phyloP scores from a whole-genome alignment of 2,888 invertebrate genomes.

The Scaptomyza caliginosa region DNA sequence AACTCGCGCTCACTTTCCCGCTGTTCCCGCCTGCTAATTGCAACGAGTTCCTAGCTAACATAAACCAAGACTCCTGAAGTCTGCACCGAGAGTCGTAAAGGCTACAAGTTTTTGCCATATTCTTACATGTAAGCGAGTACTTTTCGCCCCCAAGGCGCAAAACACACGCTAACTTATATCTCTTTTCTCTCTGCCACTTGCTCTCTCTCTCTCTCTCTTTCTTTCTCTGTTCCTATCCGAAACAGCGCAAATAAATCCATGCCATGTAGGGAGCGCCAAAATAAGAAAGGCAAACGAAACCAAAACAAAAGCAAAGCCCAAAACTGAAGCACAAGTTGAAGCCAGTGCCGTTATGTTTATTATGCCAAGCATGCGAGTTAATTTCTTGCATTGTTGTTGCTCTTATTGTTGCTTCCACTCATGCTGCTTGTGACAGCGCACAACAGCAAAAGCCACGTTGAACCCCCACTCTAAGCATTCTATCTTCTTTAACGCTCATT shows the following conservation, averaged over 20 bases:
- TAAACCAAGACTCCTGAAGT: neutral
- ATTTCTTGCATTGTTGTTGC: constrained; percentile 58
- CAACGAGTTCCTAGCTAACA: constrained; percentile 6
- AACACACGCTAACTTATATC: constrained; percentile 22
- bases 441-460: constrained; percentile 27
- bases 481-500: constrained; percentile 42
- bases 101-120: constrained; percentile 74
- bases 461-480: neutral
- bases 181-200: no score
- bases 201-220: neutral
- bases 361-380: constrained; percentile 75
- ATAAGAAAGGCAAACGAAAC: constrained; percentile 25
- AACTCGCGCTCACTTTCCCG: neutral
- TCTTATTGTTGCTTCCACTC: constrained; percentile 17
- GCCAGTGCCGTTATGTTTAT: constrained; percentile 64
- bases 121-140: constrained; percentile 48
- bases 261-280: neutral
- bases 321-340: constrained; percentile 1
- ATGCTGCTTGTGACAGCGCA: constrained; percentile 30
- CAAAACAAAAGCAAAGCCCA: constrained; percentile 25
- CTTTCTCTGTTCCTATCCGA: neutral
- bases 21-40: constrained; percentile 46
- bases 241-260: constrained; percentile 41
- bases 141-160: constrained; percentile 52
- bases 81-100: constrained; percentile 32